Percentiles rank a stretch among this genome's conserved stretches.
Evolutionary conservation across 2,888 invertebrate species (phyloP).

Genomic region (Candidula unifasciata): DNA sequence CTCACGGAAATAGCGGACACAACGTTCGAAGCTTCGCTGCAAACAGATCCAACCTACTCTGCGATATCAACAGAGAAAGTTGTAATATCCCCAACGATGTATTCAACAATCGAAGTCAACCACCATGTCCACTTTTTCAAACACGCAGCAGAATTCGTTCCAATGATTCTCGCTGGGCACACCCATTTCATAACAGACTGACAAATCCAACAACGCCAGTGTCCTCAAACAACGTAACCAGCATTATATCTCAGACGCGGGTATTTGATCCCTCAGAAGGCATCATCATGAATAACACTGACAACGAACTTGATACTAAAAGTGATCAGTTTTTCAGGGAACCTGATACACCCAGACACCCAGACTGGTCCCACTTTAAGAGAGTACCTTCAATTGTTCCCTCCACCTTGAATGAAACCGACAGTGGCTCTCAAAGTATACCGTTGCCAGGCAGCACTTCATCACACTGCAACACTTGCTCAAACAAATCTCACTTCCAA

Average conservation of each 20-base stretch:
- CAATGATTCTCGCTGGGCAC: slow-evolving; percentile 60
- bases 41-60: slow-evolving; percentile 5
- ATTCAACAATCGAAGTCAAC: background rate
- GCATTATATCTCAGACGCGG: slow-evolving; percentile 14
- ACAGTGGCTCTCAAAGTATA: slow-evolving; percentile 55
- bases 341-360: slow-evolving; percentile 63
- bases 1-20: slow-evolving; percentile 55
- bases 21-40: background rate
- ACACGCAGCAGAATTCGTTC: slow-evolving; percentile 72
- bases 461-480: slow-evolving; percentile 64
- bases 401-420: slow-evolving; percentile 56
- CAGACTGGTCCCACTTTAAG: slow-evolving; percentile 70
- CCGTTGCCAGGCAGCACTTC: slow-evolving; percentile 60
- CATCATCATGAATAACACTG: background rate
- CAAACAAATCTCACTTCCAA: slow-evolving; percentile 70
- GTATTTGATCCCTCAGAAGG: background rate
- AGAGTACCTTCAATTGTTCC: slow-evolving; percentile 62
- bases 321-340: slow-evolving; percentile 66
- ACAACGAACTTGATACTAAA: background rate
- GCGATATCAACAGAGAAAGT: background rate
- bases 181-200: slow-evolving; percentile 55
- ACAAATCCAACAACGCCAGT: slow-evolving; percentile 54
- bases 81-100: background rate
- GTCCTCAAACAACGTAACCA: slow-evolving; percentile 13
- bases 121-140: slow-evolving; percentile 41